A percentile compares a stretch with the other conserved stretches of the same genome.
phyloP scores from a whole-genome alignment of 2,797 vertebrate genomes.

The Enteromius trimaculatus region DNA sequence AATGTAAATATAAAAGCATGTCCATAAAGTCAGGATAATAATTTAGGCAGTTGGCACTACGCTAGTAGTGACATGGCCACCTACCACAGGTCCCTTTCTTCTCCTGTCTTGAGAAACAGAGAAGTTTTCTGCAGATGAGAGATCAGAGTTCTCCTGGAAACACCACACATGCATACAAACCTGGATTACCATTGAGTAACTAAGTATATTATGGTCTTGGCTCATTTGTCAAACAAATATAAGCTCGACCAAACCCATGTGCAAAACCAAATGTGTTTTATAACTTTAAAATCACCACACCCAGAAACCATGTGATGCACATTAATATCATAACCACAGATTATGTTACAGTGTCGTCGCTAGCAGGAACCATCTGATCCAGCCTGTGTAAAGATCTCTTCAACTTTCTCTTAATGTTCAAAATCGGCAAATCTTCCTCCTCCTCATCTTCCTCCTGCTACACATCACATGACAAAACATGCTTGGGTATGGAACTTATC shows the following conservation, averaged over 20 bases:
- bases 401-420: slow-evolving; percentile 62
- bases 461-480: slow-evolving; percentile 27
- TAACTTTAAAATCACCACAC: not conserved
- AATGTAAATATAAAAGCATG: not conserved
- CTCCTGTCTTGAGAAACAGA: slow-evolving; percentile 15
- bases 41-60: not conserved
- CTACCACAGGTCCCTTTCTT: slow-evolving; percentile 40
- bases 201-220: not conserved
- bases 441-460: slow-evolving; percentile 47
- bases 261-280: not conserved
- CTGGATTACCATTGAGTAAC: slow-evolving; percentile 9
- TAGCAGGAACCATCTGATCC: slow-evolving; percentile 58
- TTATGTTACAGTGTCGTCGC: slow-evolving; percentile 58
- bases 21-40: not conserved
- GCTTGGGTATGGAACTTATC: not conserved
- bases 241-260: not conserved
- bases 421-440: slow-evolving; percentile 52
- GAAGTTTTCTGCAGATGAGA: slow-evolving; percentile 43
- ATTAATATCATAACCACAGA: not conserved
- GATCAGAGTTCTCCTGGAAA: slow-evolving; percentile 52
- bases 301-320: slow-evolving; percentile 24
- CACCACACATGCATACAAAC: not conserved
- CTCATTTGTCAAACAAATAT: slow-evolving; percentile 25
- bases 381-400: slow-evolving; percentile 51
- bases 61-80: not conserved